Base-by-base conservation (phyloP, 2,113 vertebrate genomes). In the Blennius ocellaris region DNA sequence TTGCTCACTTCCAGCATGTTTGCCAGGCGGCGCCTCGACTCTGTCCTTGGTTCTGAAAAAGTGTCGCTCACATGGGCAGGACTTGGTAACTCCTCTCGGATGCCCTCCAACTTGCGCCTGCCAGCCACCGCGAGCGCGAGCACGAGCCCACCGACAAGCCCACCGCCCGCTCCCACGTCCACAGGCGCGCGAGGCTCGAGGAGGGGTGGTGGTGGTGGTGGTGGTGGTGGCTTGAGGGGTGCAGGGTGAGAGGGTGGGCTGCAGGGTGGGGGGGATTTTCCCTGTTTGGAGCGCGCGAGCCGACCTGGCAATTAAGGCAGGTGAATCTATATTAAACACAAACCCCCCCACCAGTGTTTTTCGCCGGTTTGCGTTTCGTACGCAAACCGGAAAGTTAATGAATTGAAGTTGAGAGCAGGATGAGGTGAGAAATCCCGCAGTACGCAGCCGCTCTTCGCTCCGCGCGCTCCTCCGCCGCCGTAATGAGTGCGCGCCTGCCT, bases 21-120 rank as follows among this genome's bases (percentile, higher is more conserved):
- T 67, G 73, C 65, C 87, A 78, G 39, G 38, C 82, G 71, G 77
- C 70, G 12, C 55, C 58, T 71, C 39, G 90, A 87, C 84, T 83
- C 93, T 93, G 91, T 93, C 93, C 93, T 81, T 89, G 92, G 93
- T 93, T 59, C 93, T 92, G 91, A 93, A 30, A 93, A 30, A 90
- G 67, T 81, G 63, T 39, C 14, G 39, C 11, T 57, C 77, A 39
- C 69, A 50, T 51, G 39, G 67, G 49, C 63, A 73, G 65, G 77
- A 77, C 65, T 37, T 62, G 21, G 64, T 63, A 87, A 90, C 86
- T 87, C 79, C 70, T 55, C 49, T 15, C 38, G 21, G 56, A 30
- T 66, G 67, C 49, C 75, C 74, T 51, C 10, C 50, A 86, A 82
- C 79, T 81, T 81, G 61, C 54, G 67, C 59, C 80, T n/a, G 69